Evolutionary conservation across 2,888 invertebrate genomes (phyloP).

Genomic region (Zygogramma bicolorata): DNA sequence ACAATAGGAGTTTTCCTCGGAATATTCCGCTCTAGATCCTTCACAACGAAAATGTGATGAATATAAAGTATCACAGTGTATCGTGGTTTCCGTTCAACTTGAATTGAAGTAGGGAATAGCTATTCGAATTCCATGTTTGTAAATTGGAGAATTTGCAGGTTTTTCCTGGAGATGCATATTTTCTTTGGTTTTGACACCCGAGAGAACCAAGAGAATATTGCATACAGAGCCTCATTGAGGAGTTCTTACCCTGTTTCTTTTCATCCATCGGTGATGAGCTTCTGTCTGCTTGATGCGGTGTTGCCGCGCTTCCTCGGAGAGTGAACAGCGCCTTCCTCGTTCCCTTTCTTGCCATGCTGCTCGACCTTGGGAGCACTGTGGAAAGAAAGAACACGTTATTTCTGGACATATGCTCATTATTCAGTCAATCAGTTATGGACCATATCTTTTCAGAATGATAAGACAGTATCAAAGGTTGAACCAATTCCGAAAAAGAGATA

Average conservation of each 20-base stretch:
- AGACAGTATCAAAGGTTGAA: too few species aligned
- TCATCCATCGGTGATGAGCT: conserved; percentile 84
- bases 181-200: not conserved
- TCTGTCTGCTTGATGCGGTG: conserved; percentile 74
- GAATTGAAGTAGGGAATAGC: not conserved
- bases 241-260: conserved; percentile 83
- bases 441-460: too few species aligned
- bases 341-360: conserved; percentile 84
- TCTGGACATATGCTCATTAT: too few species aligned
- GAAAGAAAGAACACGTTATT: conserved; percentile 34
- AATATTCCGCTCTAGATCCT: not conserved
- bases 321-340: conserved; percentile 73
- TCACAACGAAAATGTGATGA: not conserved
- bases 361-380: conserved; percentile 84
- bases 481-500: too few species aligned
- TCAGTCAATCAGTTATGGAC: too few species aligned
- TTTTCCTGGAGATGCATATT: not conserved
- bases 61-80: not conserved
- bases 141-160: conserved; percentile 29
- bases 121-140: conserved; percentile 31
- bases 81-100: not conserved
- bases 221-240: not conserved
- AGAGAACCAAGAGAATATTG: not conserved
- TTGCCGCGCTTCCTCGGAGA: conserved; percentile 76
- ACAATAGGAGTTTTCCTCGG: not conserved